These are phyloP conservation scores for Rapana venosa DNA, from an alignment of 2,888 invertebrate genomes.

Conservation along the genomic window DNA sequence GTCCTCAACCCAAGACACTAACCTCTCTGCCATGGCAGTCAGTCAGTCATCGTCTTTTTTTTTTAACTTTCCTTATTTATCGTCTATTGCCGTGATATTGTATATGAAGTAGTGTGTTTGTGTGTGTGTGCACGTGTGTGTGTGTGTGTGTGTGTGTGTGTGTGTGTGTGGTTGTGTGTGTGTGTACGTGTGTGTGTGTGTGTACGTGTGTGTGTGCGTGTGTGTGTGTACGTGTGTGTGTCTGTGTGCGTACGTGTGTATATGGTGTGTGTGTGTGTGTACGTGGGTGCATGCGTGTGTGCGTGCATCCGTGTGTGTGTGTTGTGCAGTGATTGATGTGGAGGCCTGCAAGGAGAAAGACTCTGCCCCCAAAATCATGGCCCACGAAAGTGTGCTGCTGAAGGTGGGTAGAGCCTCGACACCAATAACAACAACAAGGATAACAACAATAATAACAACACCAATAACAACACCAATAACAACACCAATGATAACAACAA, in stretches of 20 bases:
- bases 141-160: slow-evolving; percentile 13
- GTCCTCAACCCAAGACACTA: too few relatives aligned
- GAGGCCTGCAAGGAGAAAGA: slow-evolving; percentile 63
- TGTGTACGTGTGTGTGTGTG: neutral
- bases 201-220: neutral
- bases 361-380: slow-evolving; percentile 63
- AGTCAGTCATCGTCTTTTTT: too few relatives aligned
- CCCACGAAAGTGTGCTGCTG: slow-evolving; percentile 70
- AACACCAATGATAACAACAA: too few relatives aligned
- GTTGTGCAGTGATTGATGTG: slow-evolving; percentile 64
- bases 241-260: neutral
- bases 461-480: too few relatives aligned
- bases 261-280: slow-evolving; percentile 18
- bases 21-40: too few relatives aligned
- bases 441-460: too few relatives aligned
- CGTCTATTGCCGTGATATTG: too few relatives aligned
- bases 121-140: neutral
- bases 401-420: slow-evolving; percentile 56
- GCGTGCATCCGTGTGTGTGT: neutral
- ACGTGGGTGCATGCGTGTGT: neutral
- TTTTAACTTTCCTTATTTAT: too few relatives aligned
- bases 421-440: too few relatives aligned
- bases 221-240: slow-evolving; percentile 8
- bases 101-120: neutral
- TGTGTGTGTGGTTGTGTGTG: neutral